Conservation (phyloP, 2,888 invertebrate species). For the Ditylenchus weischeri region DNA sequence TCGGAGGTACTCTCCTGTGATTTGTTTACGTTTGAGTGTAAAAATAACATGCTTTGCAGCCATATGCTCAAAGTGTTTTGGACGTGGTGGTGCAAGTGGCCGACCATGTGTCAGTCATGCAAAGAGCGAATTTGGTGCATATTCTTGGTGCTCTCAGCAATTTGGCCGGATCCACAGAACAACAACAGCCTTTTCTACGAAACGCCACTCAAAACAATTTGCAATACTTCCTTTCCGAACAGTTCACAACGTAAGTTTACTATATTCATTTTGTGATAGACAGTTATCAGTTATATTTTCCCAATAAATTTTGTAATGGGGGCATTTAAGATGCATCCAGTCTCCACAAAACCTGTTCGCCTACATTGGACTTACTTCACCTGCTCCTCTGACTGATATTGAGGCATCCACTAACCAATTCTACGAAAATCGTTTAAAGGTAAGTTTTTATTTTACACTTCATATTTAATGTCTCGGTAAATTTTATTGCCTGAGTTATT, state of each 20-base stretch:
- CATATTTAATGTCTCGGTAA: too few species aligned
- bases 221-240: slow-evolving; percentile 25
- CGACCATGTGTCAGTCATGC: slow-evolving; percentile 40
- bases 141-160: slow-evolving; percentile 44
- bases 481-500: too few species aligned
- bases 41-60: slow-evolving; percentile 27
- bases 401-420: slow-evolving; percentile 23
- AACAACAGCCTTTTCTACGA: slow-evolving; percentile 31
- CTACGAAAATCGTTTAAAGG: slow-evolving; percentile 34
- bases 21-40: too few species aligned
- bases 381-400: slow-evolving; percentile 21
- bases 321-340: slow-evolving; percentile 8
- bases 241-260: slow-evolving; percentile 17
- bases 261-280: too few species aligned
- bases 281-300: too few species aligned
- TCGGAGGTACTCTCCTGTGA: too few species aligned
- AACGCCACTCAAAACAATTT: slow-evolving; percentile 32
- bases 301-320: too few species aligned
- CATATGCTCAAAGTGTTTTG: slow-evolving; percentile 33
- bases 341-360: slow-evolving; percentile 20
- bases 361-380: slow-evolving; percentile 33
- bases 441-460: not conserved
- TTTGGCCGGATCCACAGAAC: slow-evolving; percentile 27
- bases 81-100: slow-evolving; percentile 35
- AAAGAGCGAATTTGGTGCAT: slow-evolving; percentile 41